A percentile compares a stretch with the other conserved stretches of the same genome.
phyloP scores from a whole-genome alignment of 2,888 invertebrate species.

The Cotesia congregata region DNA sequence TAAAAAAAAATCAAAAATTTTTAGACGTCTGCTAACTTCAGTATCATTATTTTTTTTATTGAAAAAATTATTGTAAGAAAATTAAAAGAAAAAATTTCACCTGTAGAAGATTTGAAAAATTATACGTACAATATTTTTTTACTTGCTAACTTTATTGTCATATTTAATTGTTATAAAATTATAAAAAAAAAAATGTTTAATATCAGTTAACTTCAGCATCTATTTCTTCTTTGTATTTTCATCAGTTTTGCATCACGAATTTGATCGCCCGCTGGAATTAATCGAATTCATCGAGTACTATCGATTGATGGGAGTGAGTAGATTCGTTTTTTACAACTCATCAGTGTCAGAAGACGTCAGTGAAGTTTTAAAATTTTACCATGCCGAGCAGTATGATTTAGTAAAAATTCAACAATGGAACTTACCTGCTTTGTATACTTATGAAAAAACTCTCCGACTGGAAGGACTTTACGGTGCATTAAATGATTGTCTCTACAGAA shows the following conservation, averaged over 20 bases:
- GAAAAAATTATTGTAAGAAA: too few species aligned
- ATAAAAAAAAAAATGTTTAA: not conserved
- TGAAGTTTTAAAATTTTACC: conserved; percentile 67
- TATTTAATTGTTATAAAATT: not conserved
- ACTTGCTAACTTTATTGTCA: too few species aligned
- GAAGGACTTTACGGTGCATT: conserved; percentile 61
- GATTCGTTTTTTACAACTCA: conserved; percentile 71
- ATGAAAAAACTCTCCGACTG: conserved; percentile 67
- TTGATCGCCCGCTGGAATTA: conserved; percentile 68
- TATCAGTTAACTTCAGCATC: not conserved
- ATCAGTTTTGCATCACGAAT: conserved; percentile 69
- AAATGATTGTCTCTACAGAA: conserved; percentile 63
- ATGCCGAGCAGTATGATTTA: conserved; percentile 59
- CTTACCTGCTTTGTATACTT: conserved; percentile 54
- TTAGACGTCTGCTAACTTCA: too few species aligned
- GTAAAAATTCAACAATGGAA: conserved; percentile 66
- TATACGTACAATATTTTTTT: too few species aligned
- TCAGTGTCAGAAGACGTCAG: conserved; percentile 65
- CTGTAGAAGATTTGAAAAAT: too few species aligned
- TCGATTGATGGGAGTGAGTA: conserved; percentile 68
- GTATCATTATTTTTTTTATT: too few species aligned
- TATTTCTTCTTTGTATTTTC: conserved; percentile 54
- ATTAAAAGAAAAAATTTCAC: too few species aligned
- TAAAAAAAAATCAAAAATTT: too few species aligned
- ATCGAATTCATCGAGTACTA: conserved; percentile 72